Evolutionary conservation across 2,113 vertebrate genomes (phyloP).

Genomic region (Glareola pratincola): DNA sequence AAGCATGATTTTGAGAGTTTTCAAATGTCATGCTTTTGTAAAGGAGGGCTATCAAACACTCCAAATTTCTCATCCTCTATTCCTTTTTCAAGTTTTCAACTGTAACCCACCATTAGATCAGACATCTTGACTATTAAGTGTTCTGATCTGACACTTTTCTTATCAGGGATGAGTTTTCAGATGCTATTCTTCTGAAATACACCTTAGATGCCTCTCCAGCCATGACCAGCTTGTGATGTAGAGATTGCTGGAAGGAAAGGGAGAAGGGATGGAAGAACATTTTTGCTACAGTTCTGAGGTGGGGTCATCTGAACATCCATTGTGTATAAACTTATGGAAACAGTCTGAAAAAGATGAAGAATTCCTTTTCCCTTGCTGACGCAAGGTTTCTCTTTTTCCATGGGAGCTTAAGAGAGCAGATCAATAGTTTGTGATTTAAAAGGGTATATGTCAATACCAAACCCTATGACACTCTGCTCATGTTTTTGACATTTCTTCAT

Average conservation of each 20-base stretch:
- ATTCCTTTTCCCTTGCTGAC: background rate
- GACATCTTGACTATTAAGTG: background rate
- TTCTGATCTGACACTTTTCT: background rate
- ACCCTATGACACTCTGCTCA: background rate
- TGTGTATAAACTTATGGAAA: background rate
- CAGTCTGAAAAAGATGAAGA: background rate
- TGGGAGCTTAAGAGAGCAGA: background rate
- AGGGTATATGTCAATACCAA: background rate
- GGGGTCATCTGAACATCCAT: background rate
- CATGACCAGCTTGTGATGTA: background rate
- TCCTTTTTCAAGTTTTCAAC: background rate
- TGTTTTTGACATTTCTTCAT: constrained; percentile 26
- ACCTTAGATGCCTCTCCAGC: background rate
- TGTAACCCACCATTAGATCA: background rate
- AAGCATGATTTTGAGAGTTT: background rate
- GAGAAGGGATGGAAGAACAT: background rate
- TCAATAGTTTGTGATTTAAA: constrained; percentile 19
- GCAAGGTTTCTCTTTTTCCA: background rate
- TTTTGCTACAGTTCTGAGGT: background rate
- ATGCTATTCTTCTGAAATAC: background rate
- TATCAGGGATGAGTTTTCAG: background rate
- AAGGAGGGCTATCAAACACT: background rate
- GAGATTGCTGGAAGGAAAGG: background rate
- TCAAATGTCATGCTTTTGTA: background rate
- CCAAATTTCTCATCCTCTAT: background rate